Evolutionary conservation across 2,888 invertebrate species (phyloP), one percentile per base, ranked within the genome.

Genomic region (Drosophila ustulata): DNA sequence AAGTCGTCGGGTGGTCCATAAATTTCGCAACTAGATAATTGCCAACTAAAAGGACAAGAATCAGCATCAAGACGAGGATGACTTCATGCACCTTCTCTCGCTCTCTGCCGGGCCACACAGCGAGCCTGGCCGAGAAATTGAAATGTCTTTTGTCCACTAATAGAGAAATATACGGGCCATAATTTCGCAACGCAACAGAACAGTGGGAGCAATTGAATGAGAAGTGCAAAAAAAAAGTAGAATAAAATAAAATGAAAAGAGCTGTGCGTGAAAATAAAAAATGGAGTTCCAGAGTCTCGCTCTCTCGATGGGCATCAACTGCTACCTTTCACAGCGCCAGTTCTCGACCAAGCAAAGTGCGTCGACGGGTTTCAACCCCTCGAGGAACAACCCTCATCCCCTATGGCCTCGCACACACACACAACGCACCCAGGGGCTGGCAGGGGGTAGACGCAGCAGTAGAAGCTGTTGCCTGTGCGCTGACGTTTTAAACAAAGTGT

Each of bases 291-390:
- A 8, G 61, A 52, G 39, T 37, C 32, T 23, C 9, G 13, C 18
- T 13, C 6, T 23, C 69, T 25, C 18, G 64, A 45, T 63, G 80
- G 63, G 47, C 55, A 52, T 46, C 34, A 41, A 51, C 11, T 55
- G 87, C 86, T 86, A 89, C 86, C 88, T 86, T 89, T 86, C 89
- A 71, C 86, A 86, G 86, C 85, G 86, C 88, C 89, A 89, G 89
- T 84, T 75, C 82, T 68, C 56, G 71, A 66, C 52, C 76, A 63
- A 82, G 78, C 66, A 73, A 82, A 81, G 80, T 81, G 87, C 78
- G 64, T 59, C 50, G 81, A 75, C 53, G 71, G 66, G 64, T 63
- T 79, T 83, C 88, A 89, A 84, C 88, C 85, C 85, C 85, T 75
- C 83, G 52, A 51, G 49, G 45, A 84, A 70, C 85, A 85, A 87